Evolutionary conservation across 2,888 invertebrate genomes (phyloP).

Genomic region (Kryphioiulus occultus): DNA sequence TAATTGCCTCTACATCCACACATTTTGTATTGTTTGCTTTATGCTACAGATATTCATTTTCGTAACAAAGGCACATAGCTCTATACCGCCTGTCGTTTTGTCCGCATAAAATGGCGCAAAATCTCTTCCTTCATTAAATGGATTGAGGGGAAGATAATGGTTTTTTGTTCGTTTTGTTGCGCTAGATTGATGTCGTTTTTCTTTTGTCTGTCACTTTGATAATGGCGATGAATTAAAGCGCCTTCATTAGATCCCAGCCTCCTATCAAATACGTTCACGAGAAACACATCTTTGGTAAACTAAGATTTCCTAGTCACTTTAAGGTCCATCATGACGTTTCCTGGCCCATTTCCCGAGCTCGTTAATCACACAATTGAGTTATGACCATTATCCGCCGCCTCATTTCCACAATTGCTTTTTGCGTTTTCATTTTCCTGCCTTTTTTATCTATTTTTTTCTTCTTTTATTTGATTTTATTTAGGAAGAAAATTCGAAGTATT

Average conservation of each 20-base stretch:
- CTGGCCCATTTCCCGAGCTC: slow-evolving; percentile 30
- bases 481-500: background rate
- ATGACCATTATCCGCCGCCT: background rate
- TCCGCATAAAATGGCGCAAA: background rate
- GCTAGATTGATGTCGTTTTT: background rate
- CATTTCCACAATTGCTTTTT: background rate
- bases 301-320: slow-evolving; percentile 35
- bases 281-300: background rate
- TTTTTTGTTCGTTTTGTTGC: background rate
- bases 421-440: background rate
- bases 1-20: too few species aligned
- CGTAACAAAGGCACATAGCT: background rate
- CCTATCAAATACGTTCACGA: background rate
- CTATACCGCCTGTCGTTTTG: background rate
- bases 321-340: slow-evolving; percentile 11
- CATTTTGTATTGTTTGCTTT: background rate
- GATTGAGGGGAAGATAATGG: background rate
- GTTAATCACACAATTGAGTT: slow-evolving; percentile 18
- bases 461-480: background rate
- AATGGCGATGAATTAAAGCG: slow-evolving; percentile 28
- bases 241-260: slow-evolving; percentile 7
- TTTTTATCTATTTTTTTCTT: too few species aligned
- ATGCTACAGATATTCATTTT: background rate
- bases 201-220: slow-evolving; percentile 8
- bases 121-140: slow-evolving; percentile 15